Evolutionary conservation across 2,888 invertebrate species (phyloP).

Genomic region (Amphipoea oculea): DNA sequence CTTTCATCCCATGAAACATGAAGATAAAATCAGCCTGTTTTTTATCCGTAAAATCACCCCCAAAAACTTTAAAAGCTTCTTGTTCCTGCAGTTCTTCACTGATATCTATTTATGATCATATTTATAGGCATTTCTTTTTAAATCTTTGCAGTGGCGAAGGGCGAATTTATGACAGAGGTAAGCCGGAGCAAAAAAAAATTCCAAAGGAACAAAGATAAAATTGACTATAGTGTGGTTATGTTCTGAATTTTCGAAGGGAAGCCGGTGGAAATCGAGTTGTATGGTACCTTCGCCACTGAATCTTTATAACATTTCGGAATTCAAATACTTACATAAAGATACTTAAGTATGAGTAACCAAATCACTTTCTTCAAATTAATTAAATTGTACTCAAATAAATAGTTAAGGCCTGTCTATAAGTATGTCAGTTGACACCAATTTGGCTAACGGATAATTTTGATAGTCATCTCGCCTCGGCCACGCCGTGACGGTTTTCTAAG

Average conservation of each 20-base stretch:
- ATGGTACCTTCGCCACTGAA: too few relatives aligned
- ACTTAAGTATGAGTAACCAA: background rate
- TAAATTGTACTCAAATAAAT: background rate
- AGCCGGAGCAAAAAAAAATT: too few relatives aligned
- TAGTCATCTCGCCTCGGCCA: conserved; percentile 35
- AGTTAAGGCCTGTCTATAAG: background rate
- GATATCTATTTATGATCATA: background rate
- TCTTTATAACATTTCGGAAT: background rate
- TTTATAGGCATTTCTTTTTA: background rate
- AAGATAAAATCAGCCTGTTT: background rate
- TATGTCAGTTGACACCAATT: conserved; percentile 42
- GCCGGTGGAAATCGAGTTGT: too few relatives aligned
- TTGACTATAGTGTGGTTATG: too few relatives aligned
- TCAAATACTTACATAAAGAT: background rate
- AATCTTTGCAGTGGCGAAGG: too few relatives aligned
- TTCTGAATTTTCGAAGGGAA: too few relatives aligned
- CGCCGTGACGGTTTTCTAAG: conserved; percentile 36
- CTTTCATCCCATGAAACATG: background rate
- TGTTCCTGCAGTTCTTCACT: background rate
- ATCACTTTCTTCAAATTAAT: background rate
- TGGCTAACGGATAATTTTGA: conserved; percentile 50
- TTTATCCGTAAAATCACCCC: background rate
- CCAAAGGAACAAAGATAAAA: too few relatives aligned
- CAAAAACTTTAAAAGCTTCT: background rate
- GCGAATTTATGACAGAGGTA: too few relatives aligned